Evolutionary conservation across 1,140 invertebrate genomes (phyloP), one percentile per base, ranked within the genome.

Genomic region (Listronotus bonariensis): DNA sequence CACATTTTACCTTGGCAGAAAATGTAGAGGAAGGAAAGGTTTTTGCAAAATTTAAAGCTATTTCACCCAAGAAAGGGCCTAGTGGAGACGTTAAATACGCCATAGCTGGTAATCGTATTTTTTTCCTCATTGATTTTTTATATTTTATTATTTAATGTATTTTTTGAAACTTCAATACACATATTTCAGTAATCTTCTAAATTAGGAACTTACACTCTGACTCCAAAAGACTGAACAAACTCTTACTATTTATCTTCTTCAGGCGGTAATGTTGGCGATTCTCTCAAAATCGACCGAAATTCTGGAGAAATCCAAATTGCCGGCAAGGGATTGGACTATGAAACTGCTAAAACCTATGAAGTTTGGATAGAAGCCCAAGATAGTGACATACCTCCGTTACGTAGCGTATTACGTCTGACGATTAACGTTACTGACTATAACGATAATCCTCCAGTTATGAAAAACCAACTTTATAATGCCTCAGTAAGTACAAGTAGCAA

Each of bases 351-450:
- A 14, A 79, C 88, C 14, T 96, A 96, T 77, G 89, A 95, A 80
- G 87, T 97, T 20, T 98, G 95, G 95, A 86, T 98, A 49, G 92
- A 96, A 83, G 95, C 95, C 0, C 81, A 86, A 53, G 93, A 97
- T 79, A 88, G 89, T 0, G 92, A 93, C 74, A 86, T 84, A 46
- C 92, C 92, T 6, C 86, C 90, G 0, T 77, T 96, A 14, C 82
- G 90, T 58, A 92, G 87, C 51, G 90, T 91, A 11, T 82, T 88
- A 61, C 84, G 90, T 71, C 76, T 97, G 6, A 82, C 88, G 42
- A 88, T 97, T 17, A 92, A 93, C 75, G 90, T 98, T 0, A 91
- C 90, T 0, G 95, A 97, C 77, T 87, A 88, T 6, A 98, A 98
- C 78, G 95, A 98, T 74, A 96, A 97, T 80, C 78, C 88, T 0